phyloP scores from a whole-genome alignment of 2,888 invertebrate species.

The Tenthredo mesomela region DNA sequence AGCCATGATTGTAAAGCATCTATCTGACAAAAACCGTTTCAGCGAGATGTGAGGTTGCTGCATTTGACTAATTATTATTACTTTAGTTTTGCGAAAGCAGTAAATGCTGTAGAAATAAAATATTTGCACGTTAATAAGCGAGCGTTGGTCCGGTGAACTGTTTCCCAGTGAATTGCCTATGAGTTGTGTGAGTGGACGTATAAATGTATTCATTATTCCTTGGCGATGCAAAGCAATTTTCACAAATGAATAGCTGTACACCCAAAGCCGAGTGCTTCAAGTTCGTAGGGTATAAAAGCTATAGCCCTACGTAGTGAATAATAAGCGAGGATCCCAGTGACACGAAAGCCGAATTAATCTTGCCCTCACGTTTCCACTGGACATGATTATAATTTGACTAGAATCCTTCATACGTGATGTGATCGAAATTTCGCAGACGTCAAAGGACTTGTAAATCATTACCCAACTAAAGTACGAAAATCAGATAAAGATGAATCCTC shows the following conservation, averaged over 20 bases:
- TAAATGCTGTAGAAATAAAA: not conserved
- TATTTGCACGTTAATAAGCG: not conserved
- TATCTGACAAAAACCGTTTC: not conserved
- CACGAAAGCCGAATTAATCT: slow-evolving; percentile 13
- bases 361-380: slow-evolving; percentile 14
- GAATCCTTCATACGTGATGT: slow-evolving; percentile 8
- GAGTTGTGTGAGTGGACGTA: not conserved
- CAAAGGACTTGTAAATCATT: slow-evolving; percentile 1
- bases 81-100: no score
- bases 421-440: slow-evolving; percentile 9
- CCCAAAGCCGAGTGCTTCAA: not conserved
- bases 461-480: not conserved
- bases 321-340: slow-evolving; percentile 1
- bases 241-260: not conserved
- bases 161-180: not conserved
- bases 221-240: not conserved
- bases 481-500: not conserved
- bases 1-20: not conserved
- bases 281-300: not conserved
- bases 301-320: not conserved
- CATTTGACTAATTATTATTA: not conserved
- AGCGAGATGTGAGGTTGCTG: not conserved
- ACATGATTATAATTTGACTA: slow-evolving; percentile 30
- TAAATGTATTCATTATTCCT: not conserved
- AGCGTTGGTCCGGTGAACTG: not conserved